phyloP scores from a whole-genome alignment of 2,113 vertebrate species.

The Eclectus roratus region DNA sequence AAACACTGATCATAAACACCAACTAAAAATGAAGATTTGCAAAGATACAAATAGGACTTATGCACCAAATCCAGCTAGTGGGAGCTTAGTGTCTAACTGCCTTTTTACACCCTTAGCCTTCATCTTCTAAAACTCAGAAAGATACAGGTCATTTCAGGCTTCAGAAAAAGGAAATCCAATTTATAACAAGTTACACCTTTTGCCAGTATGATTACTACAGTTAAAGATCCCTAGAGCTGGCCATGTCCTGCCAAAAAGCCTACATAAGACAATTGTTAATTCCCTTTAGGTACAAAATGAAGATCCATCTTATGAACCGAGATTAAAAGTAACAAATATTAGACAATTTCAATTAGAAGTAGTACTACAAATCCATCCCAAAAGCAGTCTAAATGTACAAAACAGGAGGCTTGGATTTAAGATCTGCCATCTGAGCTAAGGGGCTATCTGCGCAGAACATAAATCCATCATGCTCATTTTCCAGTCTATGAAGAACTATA shows the following conservation, averaged over 20 bases:
- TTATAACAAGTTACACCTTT: not conserved
- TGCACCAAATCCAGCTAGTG: not conserved
- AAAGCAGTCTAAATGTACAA: not conserved
- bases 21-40: constrained; percentile 27
- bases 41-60: not conserved
- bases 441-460: not conserved
- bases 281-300: not conserved
- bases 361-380: not conserved
- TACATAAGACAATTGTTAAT: not conserved
- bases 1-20: not conserved
- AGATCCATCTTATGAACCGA: not conserved
- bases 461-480: not conserved
- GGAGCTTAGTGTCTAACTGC: not conserved
- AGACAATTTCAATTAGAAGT: not conserved
- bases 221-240: not conserved
- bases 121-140: not conserved
- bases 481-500: not conserved
- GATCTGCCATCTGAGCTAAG: not conserved
- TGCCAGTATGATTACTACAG: constrained; percentile 2
- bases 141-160: not conserved
- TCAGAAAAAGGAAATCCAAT: constrained; percentile 7
- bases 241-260: not conserved
- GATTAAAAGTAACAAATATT: not conserved
- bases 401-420: not conserved
- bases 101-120: not conserved